phyloP scores from a whole-genome alignment of 1,140 invertebrate species.

The Helicorthomorpha holstii region DNA sequence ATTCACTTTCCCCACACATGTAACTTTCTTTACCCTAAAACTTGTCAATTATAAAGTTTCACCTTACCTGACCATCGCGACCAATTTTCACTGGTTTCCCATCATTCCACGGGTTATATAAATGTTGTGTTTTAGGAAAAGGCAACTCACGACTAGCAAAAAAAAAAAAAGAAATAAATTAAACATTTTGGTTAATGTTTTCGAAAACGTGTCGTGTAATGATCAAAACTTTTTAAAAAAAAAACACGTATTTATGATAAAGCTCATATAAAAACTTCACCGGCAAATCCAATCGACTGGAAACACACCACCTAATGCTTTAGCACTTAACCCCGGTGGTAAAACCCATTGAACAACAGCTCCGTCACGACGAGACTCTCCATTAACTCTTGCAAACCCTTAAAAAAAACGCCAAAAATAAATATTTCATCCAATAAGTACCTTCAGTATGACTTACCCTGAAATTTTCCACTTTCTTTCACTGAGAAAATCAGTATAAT shows the following conservation, averaged over 20 bases:
- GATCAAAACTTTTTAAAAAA: too few relatives aligned
- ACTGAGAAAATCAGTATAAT: constrained; percentile 36
- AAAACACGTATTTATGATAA: too few relatives aligned
- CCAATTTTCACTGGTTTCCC: constrained; percentile 97
- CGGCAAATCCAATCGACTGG: constrained; percentile 88
- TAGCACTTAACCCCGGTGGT: constrained; percentile 79
- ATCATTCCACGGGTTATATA: constrained; percentile 97
- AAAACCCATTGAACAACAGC: constrained; percentile 85
- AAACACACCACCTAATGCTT: constrained; percentile 87
- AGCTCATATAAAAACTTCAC: constrained; percentile 15
- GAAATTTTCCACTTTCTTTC: constrained; percentile 36
- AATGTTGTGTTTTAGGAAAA: constrained; percentile 76
- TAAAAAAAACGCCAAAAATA: constrained; percentile 20
- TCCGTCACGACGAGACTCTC: constrained; percentile 73
- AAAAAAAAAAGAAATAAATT: constrained; percentile 10
- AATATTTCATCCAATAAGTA: background rate
- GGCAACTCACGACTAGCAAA: constrained; percentile 65
- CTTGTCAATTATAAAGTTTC: too few relatives aligned
- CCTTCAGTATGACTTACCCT: constrained; percentile 21
- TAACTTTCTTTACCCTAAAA: too few relatives aligned
- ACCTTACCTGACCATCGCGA: constrained; percentile 63
- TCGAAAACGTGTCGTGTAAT: too few relatives aligned
- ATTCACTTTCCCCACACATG: too few relatives aligned
- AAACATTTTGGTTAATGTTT: too few relatives aligned
- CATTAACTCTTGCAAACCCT: constrained; percentile 76